Evolutionary conservation across 2,113 vertebrate genomes (phyloP), one percentile per base, ranked within the genome.

Genomic region (Oncorhynchus kisutch): DNA sequence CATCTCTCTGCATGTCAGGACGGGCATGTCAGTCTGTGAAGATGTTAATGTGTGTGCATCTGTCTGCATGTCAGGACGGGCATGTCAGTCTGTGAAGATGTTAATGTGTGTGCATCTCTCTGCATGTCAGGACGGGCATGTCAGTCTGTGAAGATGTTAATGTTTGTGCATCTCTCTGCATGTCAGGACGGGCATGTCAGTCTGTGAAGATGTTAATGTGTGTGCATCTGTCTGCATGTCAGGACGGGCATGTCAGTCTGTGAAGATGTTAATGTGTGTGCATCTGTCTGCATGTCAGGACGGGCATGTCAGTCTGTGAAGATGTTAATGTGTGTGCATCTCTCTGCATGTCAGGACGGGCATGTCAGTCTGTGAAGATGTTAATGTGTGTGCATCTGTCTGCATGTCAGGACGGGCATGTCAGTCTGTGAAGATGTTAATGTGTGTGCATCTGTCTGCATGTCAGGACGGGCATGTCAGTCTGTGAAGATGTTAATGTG

Each of bases 161-260:
- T n/a, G 7, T 60, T 29, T 75, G 78, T 59, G 59, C 70, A 31
- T 18, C 13, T 65, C 49, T 70, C 34, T 65, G 69, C 16, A n/a
- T 69, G n/a, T n/a, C n/a, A n/a, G n/a, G n/a, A n/a, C n/a, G n/a
- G n/a, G n/a, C n/a, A n/a, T n/a, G 31, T 5, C 22, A 64, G 62
- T 67, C 14, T 29, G 16, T 67, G 65, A 29, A 6, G 12, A 29
- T 16, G 25, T 13, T 29, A 7, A 34, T n/a, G 7, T 20, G 3
- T 75, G 78, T 59, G 59, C 70, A 31, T 18, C 13, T 65, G 45
- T 70, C 34, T 65, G 69, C 16, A n/a, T 69, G n/a, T n/a, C n/a
- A n/a, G n/a, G n/a, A n/a, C n/a, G n/a, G n/a, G n/a, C n/a, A n/a
- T n/a, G 31, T 5, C 22, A 64, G 62, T 67, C 14, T 29, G 16